Evolutionary conservation across 1,140 invertebrate species (phyloP), one percentile per base, ranked within the genome.

Genomic region (Subanguina moxae): DNA sequence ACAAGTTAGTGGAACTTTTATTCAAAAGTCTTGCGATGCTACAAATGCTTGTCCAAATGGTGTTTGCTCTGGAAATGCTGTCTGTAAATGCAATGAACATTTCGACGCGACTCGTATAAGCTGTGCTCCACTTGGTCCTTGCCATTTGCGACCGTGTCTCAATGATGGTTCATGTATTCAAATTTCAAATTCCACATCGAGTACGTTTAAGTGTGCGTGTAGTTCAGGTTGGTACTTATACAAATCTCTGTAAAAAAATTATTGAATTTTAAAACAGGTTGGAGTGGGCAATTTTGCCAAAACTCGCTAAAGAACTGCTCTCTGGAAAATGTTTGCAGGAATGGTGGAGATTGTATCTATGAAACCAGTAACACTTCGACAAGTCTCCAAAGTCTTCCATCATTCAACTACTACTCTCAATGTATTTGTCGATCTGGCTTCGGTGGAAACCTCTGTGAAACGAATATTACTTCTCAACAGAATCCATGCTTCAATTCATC

Each of bases 341-440:
- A 67, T 48, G 65, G 65, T 9, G 65, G 67, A 19, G 15, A 15
- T 28, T 67, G 65, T 30, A 38, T 42, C 21, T 67, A 21, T 42
- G 59, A 67, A 27, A 56, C 17, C 21, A 28, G 3, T 57, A 13
- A 57, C 3, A 30, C 3, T 56, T 9, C 13, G n/a, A n/a, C 52
- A 23, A 56, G 28, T 23, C 21, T 23, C 21, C 52, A 56, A 56
- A 9, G 28, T 56, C 3, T 3, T 56, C 13, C 21, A 28, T 23
- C 28, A 30, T n/a, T n/a, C 58, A 43, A 25, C 8, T 32, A 61
- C 28, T 61, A 25, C n/a, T 30, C 27, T 30, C 17, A 7, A 15
- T 66, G 64, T 30, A 27, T 66, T 19, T 66, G 64, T 27, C 64
- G 19, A 13, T 15, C 38, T n/a, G 64, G 64, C 23, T 66, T 65